Base-by-base conservation (phyloP, 2,113 vertebrate species). In the Gobiocypris rarus region DNA sequence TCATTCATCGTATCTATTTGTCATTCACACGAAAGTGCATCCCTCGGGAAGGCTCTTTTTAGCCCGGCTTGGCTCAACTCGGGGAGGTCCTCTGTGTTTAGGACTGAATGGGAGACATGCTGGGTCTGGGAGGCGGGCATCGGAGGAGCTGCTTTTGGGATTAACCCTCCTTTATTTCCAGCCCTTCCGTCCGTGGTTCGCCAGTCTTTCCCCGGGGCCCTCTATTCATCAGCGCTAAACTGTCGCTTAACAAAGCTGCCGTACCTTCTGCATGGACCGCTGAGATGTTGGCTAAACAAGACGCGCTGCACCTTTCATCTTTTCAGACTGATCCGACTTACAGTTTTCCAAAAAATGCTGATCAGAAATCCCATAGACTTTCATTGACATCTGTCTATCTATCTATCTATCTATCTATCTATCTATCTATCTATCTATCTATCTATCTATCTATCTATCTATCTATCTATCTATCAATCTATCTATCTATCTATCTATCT, bases 231-330 rank as follows among this genome's bases (percentile, higher is more conserved):
- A 84, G 17, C 14, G 59, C 85, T 87, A 91, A 91, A 92, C 87
- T 90, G 90, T 94, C 92, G 90, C 91, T 90, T 93, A 93, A 94
- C 91, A 93, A 93, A 91, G 84, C 59, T 3, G 82, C 82, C 87
- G 38, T 6, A 89, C 81, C 88, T 89, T 91, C 91, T 88, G 85
- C 87, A 45, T 63, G 61, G 85, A 88, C 61, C 84, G 84, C 50
- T 59, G 85, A 87, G 83, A 86, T 91, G 90, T 90, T 93, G 91
- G 92, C 92, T 92, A 92, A 95, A 92, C 91, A 94, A 90, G 87
- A 85, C 84, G 87, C 90, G 88, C 86, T 79, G 73, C 89, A 88
- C 88, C 90, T 81, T 87, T 31, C n/a, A n/a, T n/a, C n/a, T n/a
- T n/a, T n/a, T n/a, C n/a, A n/a, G n/a, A n/a, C n/a, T n/a, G n/a